Evolutionary conservation across 2,113 vertebrate species (phyloP), one percentile per base, ranked within the genome.

Genomic region (Sciurus niger): DNA sequence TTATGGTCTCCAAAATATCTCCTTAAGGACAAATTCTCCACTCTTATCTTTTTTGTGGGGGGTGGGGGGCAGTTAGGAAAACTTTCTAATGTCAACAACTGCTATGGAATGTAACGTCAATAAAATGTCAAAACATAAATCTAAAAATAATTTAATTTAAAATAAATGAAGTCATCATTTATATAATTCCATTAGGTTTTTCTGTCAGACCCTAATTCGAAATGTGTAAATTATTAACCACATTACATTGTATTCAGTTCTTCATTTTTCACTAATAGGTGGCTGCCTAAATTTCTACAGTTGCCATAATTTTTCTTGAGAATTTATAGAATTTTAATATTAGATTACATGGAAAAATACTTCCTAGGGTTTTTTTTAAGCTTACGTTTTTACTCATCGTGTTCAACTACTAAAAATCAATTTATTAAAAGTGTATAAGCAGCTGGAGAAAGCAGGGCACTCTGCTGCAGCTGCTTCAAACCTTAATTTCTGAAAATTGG

Each of bases 211-310:
- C 95, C 60, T 98, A 98, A 98, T 98, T 98, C 16, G 30, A 97
- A 98, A 97, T 97, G 96, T 95, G 17, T 98, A 97, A 98, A 98
- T 98, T 98, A 98, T 98, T 98, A 98, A 98, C 87, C 68, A 97
- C 32, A 97, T 93, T 98, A 97, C 97, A 97, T 96, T 97, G 97
- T 96, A 97, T 97, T 97, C 96, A 97, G 92, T 94, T 97, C 95
- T 80, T 98, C 98, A 98, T 98, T 98, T 97, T 97, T 98, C 98
- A 98, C 96, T 98, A 98, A 97, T 98, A 98, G 97, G 96, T 98
- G 95, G 97, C 97, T 98, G 97, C 97, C 93, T 97, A 98, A 98
- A 98, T 98, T 98, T 97, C 94, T 94, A 86, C 85, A 97, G 92
- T 98, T 93, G 34, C 85, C 93, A 94, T 96, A 96, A 98, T 98